Percentiles rank a stretch among this genome's conserved stretches.
Conservation (phyloP, 2,113 vertebrate species). For the Lynx canadensis region DNA sequence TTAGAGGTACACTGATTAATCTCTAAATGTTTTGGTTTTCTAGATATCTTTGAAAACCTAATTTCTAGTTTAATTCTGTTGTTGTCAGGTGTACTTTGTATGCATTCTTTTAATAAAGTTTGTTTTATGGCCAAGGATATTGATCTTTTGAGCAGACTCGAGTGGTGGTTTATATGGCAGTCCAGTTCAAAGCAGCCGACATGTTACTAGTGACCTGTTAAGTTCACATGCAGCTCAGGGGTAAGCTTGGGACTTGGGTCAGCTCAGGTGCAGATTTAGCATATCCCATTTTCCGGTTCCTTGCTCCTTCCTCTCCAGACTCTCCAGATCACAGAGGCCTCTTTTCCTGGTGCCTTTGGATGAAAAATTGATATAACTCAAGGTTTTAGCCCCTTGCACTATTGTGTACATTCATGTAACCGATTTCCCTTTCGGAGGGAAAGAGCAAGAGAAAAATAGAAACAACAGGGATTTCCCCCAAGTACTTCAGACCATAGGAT, state of each 20-base stretch:
- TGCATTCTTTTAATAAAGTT: background rate
- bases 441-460: background rate
- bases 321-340: background rate
- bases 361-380: background rate
- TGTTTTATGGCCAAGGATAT: background rate
- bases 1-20: background rate
- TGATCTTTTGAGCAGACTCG: background rate
- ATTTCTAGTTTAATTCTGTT: background rate
- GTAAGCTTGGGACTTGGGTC: background rate
- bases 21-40: background rate
- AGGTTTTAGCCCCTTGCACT: rapidly evolving
- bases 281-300: background rate
- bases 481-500: background rate
- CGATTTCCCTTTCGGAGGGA: background rate
- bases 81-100: background rate
- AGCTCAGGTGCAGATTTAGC: background rate
- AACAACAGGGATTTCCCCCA: background rate
- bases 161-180: background rate
- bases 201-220: background rate
- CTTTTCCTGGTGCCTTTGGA: background rate
- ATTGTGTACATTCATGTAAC: background rate
- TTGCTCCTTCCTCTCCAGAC: background rate
- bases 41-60: background rate
- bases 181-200: background rate
- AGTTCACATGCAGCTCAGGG: background rate